A percentile compares a stretch with the other conserved stretches of the same genome.
phyloP scores from a whole-genome alignment of 1,140 invertebrate genomes.

The Caenorhabditis tropicalis region DNA sequence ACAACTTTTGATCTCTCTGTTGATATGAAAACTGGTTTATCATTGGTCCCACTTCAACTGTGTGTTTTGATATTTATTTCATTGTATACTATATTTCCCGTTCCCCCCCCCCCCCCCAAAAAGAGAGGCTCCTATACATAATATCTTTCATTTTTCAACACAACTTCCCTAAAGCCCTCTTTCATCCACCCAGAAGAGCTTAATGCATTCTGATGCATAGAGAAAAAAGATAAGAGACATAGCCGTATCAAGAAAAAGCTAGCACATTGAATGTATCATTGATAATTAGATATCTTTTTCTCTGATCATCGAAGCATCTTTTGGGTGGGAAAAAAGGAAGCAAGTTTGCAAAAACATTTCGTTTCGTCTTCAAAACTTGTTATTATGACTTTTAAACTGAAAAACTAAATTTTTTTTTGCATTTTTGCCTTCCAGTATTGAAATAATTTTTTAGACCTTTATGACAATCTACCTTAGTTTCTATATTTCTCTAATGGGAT shows the following conservation, averaged over 20 bases:
- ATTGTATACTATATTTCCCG: neutral
- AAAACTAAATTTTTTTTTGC: neutral
- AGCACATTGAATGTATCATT: neutral
- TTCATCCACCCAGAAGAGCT: neutral
- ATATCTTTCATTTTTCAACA: neutral
- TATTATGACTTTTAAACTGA: no score
- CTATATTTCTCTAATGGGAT: no score
- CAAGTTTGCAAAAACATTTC: no score
- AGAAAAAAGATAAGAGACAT: neutral
- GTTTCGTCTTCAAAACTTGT: no score
- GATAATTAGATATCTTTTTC: neutral
- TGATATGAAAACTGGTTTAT: neutral
- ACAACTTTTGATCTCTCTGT: neutral
- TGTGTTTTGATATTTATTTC: neutral
- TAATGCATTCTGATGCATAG: slow-evolving; percentile 4
- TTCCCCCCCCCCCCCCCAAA: neutral
- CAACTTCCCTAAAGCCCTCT: neutral
- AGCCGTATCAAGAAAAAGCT: neutral
- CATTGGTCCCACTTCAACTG: neutral
- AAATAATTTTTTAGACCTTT: no score
- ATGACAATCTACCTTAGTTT: no score
- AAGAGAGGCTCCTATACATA: neutral
- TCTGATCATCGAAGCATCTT: neutral
- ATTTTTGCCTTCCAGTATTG: no score
- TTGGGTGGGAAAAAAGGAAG: no score